These are phyloP conservation scores for Pterophyllum scalare DNA, from an alignment of 2,113 vertebrate genomes.

Conservation along the genomic window DNA sequence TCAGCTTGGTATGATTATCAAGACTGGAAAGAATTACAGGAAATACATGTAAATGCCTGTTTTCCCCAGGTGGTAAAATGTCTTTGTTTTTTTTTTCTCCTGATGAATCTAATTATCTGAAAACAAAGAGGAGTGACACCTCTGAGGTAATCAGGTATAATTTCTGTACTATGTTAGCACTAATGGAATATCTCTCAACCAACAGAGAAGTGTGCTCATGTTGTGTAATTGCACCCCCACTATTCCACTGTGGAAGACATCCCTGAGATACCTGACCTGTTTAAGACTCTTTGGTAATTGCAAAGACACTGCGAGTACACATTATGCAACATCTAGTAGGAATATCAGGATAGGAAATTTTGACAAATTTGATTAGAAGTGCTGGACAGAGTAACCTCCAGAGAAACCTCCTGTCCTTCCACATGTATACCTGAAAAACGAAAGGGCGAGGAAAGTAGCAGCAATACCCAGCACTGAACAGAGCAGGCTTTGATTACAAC, in stretches of 20 bases:
- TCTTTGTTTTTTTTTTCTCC: conserved; percentile 1
- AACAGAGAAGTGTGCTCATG: neutral
- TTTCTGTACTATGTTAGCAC: neutral
- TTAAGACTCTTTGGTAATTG: neutral
- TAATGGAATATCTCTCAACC: conserved; percentile 2
- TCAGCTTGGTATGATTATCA: neutral
- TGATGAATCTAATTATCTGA: neutral
- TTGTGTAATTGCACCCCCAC: neutral
- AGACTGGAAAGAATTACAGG: neutral
- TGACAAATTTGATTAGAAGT: neutral
- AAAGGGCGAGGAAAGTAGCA: neutral
- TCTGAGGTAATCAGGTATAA: conserved; percentile 2
- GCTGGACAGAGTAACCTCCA: too few relatives aligned
- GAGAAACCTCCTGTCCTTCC: neutral
- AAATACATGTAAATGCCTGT: neutral
- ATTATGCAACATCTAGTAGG: neutral
- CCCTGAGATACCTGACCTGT: conserved; percentile 8
- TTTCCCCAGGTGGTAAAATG: neutral
- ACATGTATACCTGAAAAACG: neutral
- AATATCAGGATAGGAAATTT: neutral
- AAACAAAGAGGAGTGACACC: neutral
- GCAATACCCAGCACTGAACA: neutral
- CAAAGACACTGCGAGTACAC: neutral
- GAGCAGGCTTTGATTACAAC: neutral
- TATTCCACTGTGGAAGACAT: neutral